Conservation (phyloP, 2,797 vertebrate genomes). For the Jordanella pulchra region DNA sequence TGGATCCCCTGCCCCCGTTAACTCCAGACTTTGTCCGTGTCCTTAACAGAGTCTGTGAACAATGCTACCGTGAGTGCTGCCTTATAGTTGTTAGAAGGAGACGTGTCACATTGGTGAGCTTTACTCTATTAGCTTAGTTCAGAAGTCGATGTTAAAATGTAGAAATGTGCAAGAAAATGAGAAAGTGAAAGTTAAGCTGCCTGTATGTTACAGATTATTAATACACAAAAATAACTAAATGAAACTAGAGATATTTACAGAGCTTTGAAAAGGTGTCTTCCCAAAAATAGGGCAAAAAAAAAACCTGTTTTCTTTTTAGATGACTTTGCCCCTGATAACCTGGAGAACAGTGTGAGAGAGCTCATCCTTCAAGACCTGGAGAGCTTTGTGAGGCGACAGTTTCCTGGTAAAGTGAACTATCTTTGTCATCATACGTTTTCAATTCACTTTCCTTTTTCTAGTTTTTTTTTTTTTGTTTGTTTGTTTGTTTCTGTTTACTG, state of each 20-base stretch:
- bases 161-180: not conserved
- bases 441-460: not conserved
- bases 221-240: no score
- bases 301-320: slow-evolving; percentile 60
- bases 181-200: not conserved
- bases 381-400: slow-evolving; percentile 86
- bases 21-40: slow-evolving; percentile 84
- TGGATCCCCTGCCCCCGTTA: slow-evolving; percentile 85
- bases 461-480: not conserved
- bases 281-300: not conserved
- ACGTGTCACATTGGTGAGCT: not conserved
- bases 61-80: slow-evolving; percentile 87
- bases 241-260: no score
- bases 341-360: slow-evolving; percentile 88
- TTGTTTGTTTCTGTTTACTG: not conserved
- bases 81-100: not conserved
- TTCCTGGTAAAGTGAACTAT: slow-evolving; percentile 79
- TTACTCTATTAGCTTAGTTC: no score
- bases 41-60: slow-evolving; percentile 89
- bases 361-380: slow-evolving; percentile 89
- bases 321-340: slow-evolving; percentile 86
- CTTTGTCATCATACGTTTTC: not conserved
- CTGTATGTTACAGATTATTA: no score
- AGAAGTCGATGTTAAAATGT: not conserved
- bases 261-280: no score